Conservation (phyloP, 2,888 invertebrate genomes). For the Mythimna loreyi region DNA sequence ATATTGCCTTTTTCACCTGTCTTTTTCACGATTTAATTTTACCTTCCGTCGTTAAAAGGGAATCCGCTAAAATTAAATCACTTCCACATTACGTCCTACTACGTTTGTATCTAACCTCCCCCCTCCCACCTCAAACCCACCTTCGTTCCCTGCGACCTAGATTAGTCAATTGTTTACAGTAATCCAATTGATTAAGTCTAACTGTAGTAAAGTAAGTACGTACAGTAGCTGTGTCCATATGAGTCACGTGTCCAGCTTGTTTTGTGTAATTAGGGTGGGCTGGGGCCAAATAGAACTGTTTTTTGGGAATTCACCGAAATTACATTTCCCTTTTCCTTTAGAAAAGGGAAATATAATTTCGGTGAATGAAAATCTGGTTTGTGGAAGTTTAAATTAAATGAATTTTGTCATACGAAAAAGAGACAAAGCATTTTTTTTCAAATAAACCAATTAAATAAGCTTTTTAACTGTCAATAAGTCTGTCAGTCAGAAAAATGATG, state of each 20-base stretch:
- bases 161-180: slow-evolving; percentile 54
- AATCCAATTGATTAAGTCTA: slow-evolving; percentile 62
- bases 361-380: neutral
- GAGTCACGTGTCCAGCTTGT: slow-evolving; percentile 53
- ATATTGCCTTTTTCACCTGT: no score
- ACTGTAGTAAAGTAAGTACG: slow-evolving; percentile 47
- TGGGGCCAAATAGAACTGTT: slow-evolving; percentile 16
- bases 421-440: no score
- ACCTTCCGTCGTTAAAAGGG: neutral
- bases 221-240: slow-evolving; percentile 22
- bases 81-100: neutral
- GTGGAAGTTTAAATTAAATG: no score
- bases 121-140: no score
- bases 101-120: neutral
- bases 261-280: slow-evolving; percentile 57
- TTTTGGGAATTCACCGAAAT: neutral
- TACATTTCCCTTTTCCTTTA: no score
- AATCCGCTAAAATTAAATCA: slow-evolving; percentile 11
- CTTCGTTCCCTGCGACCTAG: slow-evolving; percentile 39
- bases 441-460: no score
- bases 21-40: neutral
- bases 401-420: no score
- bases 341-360: slow-evolving; percentile 4
- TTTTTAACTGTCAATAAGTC: no score
- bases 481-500: no score